Evolutionary conservation across 2,888 invertebrate species (phyloP).

Genomic region (Platycnemis pennipes): DNA sequence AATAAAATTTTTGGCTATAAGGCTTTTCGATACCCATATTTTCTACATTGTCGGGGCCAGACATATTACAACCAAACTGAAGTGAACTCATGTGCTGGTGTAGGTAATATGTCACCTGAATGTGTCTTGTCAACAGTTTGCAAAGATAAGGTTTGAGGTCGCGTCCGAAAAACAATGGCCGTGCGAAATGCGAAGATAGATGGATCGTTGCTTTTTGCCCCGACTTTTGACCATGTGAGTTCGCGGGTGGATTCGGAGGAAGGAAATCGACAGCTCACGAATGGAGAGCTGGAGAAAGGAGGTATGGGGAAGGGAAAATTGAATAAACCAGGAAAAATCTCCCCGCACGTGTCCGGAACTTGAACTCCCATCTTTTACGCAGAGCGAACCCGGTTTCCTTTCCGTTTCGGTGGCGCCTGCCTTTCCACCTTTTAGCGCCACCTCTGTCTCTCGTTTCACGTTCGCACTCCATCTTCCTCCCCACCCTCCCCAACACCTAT

Average conservation of each 20-base stretch:
- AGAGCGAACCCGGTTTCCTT: conserved; percentile 40
- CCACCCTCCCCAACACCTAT: too few relatives aligned
- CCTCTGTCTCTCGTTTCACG: background rate
- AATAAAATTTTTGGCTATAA: too few relatives aligned
- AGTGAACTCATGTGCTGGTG: too few relatives aligned
- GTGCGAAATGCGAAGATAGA: background rate
- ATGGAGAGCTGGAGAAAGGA: background rate
- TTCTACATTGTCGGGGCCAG: too few relatives aligned
- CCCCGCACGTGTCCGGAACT: conserved; percentile 40
- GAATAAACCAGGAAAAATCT: conserved; percentile 23
- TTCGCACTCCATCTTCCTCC: too few relatives aligned
- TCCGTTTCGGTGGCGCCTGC: background rate
- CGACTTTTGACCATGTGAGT: background rate
- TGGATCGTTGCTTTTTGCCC: too few relatives aligned
- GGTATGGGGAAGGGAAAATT: background rate
- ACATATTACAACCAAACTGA: too few relatives aligned
- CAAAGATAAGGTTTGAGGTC: background rate
- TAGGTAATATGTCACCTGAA: too few relatives aligned
- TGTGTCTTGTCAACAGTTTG: too few relatives aligned
- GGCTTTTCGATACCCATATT: too few relatives aligned
- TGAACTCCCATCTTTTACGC: conserved; percentile 40
- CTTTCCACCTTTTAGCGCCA: background rate
- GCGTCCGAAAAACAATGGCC: background rate
- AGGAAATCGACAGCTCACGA: background rate
- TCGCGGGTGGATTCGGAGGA: background rate